Conservation (phyloP, 2,888 invertebrate genomes). For the Netelia melanura region DNA sequence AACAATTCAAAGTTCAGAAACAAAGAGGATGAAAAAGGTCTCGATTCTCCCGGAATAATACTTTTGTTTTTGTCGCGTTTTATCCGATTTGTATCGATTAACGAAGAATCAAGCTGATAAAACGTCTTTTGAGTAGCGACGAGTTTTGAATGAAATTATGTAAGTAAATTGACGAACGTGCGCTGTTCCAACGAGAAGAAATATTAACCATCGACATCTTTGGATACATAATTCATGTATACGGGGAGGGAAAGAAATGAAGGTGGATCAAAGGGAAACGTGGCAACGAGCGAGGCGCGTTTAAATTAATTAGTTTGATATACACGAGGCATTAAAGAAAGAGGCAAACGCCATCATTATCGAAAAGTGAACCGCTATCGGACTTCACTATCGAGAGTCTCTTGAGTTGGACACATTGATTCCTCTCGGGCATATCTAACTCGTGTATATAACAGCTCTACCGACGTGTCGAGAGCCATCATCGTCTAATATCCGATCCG, state of each 20-base stretch:
- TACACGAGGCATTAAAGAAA: constrained; percentile 35
- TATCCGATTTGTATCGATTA: constrained; percentile 47
- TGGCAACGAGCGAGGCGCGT: constrained; percentile 66
- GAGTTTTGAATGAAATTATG: not conserved
- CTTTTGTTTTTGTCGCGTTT: not conserved
- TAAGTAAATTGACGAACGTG: not conserved
- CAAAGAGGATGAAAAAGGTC: constrained; percentile 2
- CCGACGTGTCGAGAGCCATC: constrained; percentile 32
- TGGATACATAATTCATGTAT: constrained; percentile 13
- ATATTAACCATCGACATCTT: not conserved
- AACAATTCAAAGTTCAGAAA: not conserved
- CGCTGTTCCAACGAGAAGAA: not conserved
- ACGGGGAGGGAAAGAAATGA: not conserved
- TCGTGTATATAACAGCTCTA: constrained; percentile 68
- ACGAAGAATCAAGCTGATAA: not conserved
- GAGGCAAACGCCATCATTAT: constrained; percentile 72
- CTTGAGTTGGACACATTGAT: not conserved
- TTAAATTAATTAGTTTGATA: constrained; percentile 75
- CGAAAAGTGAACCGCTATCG: constrained; percentile 75
- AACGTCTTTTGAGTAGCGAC: constrained; percentile 12
- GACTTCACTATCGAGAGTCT: constrained; percentile 71
- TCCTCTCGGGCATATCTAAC: constrained; percentile 35
- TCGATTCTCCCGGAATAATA: not conserved
- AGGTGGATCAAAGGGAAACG: constrained; percentile 1
- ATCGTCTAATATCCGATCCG: constrained; percentile 29